Evolutionary conservation across 2,113 vertebrate genomes (phyloP).

Genomic region (Phocoena sinus): DNA sequence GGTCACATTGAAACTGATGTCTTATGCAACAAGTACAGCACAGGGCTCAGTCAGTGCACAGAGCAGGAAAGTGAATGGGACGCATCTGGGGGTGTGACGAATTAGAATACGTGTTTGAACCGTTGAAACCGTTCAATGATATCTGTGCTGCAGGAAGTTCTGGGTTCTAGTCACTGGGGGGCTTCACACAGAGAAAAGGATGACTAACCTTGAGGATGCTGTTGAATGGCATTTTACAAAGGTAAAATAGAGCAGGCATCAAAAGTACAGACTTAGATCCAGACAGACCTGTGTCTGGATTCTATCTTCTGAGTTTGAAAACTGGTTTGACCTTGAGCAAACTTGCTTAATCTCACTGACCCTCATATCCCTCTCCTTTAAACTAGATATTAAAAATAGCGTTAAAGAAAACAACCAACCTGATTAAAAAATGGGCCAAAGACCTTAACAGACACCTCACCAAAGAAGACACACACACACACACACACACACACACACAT

Average conservation of each 20-base stretch:
- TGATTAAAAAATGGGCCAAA: background rate
- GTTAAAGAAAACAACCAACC: background rate
- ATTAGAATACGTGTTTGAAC: background rate
- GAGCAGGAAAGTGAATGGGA: background rate
- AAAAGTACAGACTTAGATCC: background rate
- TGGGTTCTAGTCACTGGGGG: background rate
- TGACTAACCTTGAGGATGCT: background rate
- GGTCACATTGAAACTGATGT: background rate
- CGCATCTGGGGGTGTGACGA: background rate
- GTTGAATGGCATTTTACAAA: background rate
- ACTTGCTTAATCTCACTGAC: background rate
- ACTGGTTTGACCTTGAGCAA: background rate
- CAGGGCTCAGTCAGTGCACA: background rate
- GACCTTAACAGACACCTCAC: background rate
- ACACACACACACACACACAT: no score
- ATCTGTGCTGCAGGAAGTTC: background rate
- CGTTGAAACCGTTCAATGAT: background rate
- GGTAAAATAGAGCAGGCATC: rapidly evolving
- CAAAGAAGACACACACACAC: background rate
- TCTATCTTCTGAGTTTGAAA: background rate
- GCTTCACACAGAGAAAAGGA: background rate
- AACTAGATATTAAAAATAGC: background rate
- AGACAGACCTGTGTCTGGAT: background rate
- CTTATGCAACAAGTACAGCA: background rate
- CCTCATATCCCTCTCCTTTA: background rate